Base-by-base conservation (phyloP, 2,888 invertebrate species). In the Plemyria rubiginata region DNA sequence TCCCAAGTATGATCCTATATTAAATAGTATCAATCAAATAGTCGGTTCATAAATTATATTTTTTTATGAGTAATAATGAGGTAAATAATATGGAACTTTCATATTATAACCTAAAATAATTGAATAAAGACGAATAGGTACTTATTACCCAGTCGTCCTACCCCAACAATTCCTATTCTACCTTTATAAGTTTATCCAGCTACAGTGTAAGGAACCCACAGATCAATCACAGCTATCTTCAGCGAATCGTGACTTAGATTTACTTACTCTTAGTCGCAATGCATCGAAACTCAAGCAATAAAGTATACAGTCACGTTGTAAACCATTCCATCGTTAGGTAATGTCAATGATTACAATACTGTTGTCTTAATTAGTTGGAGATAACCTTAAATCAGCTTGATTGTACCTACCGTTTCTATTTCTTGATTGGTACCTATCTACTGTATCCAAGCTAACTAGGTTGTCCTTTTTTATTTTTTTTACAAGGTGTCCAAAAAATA, bases 271-370 rank as follows among this genome's bases (percentile, higher is more conserved):
- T 52, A 64, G 61, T 54, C 29, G 53, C 59, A 60, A 64, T 59
- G 48, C 55, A 59, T 63, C 60, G 60, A 55, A 64, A 38, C 56
- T 16, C 13, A 67, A 62, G 70, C 61, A 65, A 70, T 71, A 68
- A 70, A 66, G 51, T 61, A 58, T 12, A 46, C 57, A 38, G 62
- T 68, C 64, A 70, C 70, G 67, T 67, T 65, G 59, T 66, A 67
- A 61, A 60, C 64, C 58, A 64, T 66, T 60, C 66, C 54, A 70
- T 70, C 72, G 73, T 76, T 76, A 71, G 70, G 73, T 71, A 72
- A 60, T 69, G 75, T 71, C 71, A 61, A 59, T 61, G 66, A 73
- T 69, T 68, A 76, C 76, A 76, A 76, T 76, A 57, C 73, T 48
- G 57, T 70, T 72, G 67, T 68, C 70, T 74, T 74, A 75, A 76